Percentiles rank a stretch among this genome's conserved stretches.
Evolutionary conservation across 1,140 invertebrate species (phyloP).

Genomic region (Neelides sp.): DNA sequence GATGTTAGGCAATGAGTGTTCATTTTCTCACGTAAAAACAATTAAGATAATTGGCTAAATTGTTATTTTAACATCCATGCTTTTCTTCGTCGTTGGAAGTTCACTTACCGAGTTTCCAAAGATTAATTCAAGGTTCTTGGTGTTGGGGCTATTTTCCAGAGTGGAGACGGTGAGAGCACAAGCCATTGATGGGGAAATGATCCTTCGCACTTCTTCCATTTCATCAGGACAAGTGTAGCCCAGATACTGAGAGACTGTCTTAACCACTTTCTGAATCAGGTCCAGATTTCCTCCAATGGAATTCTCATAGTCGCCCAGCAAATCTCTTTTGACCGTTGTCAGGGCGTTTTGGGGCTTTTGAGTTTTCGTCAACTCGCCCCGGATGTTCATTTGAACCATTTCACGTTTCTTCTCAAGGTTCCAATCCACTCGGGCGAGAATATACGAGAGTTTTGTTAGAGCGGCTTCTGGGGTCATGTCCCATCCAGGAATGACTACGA

Average conservation of each 20-base stretch:
- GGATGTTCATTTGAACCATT: conserved; percentile 65
- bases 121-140: conserved; percentile 21
- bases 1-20: neutral
- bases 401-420: conserved; percentile 55
- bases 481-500: conserved; percentile 73
- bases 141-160: conserved; percentile 38
- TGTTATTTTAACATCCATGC: neutral
- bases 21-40: too few species aligned
- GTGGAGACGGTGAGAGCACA: conserved; percentile 55
- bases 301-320: conserved; percentile 11
- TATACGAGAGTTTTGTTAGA: conserved; percentile 78
- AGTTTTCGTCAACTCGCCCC: conserved; percentile 50
- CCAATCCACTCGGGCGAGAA: conserved; percentile 72
- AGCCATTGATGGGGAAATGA: conserved; percentile 56
- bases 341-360: conserved; percentile 3
- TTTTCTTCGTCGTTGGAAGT: neutral
- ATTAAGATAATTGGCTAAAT: neutral
- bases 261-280: conserved; percentile 40
- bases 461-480: conserved; percentile 96
- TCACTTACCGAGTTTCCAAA: conserved; percentile 26
- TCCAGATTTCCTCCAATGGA: conserved; percentile 1
- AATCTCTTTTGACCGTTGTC: conserved; percentile 1
- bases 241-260: conserved; percentile 51
- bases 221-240: conserved; percentile 54
- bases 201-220: conserved; percentile 51